These are phyloP conservation scores for Silvanus unidentatus DNA, from an alignment of 2,888 invertebrate genomes.

Conservation along the genomic window DNA sequence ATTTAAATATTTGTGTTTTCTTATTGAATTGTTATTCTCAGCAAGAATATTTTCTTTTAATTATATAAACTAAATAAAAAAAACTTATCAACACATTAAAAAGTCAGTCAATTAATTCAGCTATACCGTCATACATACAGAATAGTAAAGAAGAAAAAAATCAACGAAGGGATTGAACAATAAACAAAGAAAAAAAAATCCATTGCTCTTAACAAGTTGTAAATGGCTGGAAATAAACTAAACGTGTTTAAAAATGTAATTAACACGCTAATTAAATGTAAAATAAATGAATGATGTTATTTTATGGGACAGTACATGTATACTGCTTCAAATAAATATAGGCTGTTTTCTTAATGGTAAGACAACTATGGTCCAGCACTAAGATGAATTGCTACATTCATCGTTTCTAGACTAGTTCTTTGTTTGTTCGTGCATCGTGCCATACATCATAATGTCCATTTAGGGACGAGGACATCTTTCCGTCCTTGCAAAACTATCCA, in stretches of 20 bases:
- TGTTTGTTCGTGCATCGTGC: conserved; percentile 23
- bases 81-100: too few species aligned
- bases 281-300: conserved; percentile 20
- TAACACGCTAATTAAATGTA: conserved; percentile 23
- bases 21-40: neutral
- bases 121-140: conserved; percentile 3
- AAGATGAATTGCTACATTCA: conserved; percentile 36
- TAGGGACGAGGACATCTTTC: conserved; percentile 22
- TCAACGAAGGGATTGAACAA: too few species aligned
- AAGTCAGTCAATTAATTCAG: too few species aligned
- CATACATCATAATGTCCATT: conserved; percentile 37
- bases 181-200: neutral
- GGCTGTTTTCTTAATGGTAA: conserved; percentile 14
- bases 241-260: conserved; percentile 23
- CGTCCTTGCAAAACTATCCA: conserved; percentile 21
- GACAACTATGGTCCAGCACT: conserved; percentile 27
- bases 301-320: conserved; percentile 10
- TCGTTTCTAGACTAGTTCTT: conserved; percentile 34
- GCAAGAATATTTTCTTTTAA: too few species aligned
- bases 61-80: too few species aligned
- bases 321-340: conserved; percentile 14
- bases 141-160: conserved; percentile 5
- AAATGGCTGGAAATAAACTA: conserved; percentile 18
- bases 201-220: conserved; percentile 13
- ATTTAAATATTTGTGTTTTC: conserved; percentile 4